These are phyloP conservation scores for Bombus polaris DNA, from an alignment of 1,140 invertebrate genomes.

Conservation along the genomic window DNA sequence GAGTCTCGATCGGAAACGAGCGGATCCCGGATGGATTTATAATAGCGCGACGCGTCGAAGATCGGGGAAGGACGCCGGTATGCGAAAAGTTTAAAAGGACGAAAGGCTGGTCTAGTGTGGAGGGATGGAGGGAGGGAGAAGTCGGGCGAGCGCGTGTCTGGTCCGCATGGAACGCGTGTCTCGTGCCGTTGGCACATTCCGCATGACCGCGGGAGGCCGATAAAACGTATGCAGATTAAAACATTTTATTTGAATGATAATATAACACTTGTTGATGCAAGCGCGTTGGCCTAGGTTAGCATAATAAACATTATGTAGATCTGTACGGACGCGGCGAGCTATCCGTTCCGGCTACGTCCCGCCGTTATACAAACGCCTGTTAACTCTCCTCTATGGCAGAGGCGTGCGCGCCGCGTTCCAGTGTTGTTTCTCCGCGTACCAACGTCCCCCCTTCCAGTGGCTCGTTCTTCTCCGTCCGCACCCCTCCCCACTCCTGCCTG, in stretches of 20 bases:
- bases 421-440: constrained; percentile 19
- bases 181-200: constrained; percentile 79
- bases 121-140: background rate
- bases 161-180: constrained; percentile 74
- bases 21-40: background rate
- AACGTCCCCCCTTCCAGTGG: constrained; percentile 14
- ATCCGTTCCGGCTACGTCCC: constrained; percentile 62
- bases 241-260: constrained; percentile 84
- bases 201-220: constrained; percentile 79
- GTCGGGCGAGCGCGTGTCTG: constrained; percentile 1
- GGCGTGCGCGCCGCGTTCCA: background rate
- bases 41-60: background rate
- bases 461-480: constrained; percentile 42
- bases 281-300: constrained; percentile 82
- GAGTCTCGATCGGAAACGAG: background rate
- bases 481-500: constrained; percentile 41
- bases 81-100: background rate
- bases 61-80: background rate
- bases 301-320: constrained; percentile 83
- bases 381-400: constrained; percentile 37
- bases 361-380: constrained; percentile 60
- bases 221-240: constrained; percentile 84
- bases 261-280: constrained; percentile 84
- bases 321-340: constrained; percentile 64
- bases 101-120: background rate